Conservation (phyloP, 1,140 invertebrate genomes). For the Aleiodes sp. region DNA sequence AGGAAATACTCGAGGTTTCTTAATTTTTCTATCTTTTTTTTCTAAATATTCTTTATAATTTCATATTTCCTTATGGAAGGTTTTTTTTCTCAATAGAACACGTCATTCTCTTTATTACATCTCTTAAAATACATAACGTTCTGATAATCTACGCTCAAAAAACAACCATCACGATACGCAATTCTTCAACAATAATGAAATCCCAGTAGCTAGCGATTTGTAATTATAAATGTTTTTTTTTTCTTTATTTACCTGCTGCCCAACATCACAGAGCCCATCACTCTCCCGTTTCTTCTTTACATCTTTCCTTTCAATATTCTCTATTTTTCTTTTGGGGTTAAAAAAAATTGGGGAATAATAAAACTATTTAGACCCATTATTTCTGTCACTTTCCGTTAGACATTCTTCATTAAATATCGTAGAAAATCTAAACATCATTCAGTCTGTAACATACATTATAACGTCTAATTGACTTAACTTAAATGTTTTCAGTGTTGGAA, state of each 20-base stretch:
- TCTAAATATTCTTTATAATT: not conserved
- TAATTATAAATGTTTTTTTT: not conserved
- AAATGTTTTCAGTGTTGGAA: constrained; percentile 10
- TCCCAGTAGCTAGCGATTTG: not conserved
- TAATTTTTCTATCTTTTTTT: not conserved
- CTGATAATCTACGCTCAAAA: constrained; percentile 30
- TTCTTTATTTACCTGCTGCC: not conserved
- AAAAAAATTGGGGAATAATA: not conserved
- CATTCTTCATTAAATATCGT: constrained; percentile 32
- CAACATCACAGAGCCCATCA: not conserved
- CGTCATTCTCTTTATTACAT: not conserved
- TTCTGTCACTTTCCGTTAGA: not conserved
- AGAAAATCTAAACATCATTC: constrained; percentile 35
- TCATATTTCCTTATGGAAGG: not conserved
- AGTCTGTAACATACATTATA: constrained; percentile 37
- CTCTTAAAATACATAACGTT: constrained; percentile 28
- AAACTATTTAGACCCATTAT: constrained; percentile 7
- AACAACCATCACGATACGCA: constrained; percentile 26
- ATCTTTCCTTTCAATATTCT: not conserved
- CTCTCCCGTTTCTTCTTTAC: not conserved
- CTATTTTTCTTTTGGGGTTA: not conserved
- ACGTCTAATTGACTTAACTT: constrained; percentile 36
- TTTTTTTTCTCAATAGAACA: constrained; percentile 4
- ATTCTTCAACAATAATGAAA: constrained; percentile 26
- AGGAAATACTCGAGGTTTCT: not conserved